These are phyloP conservation scores for Rhagoletis zephyria DNA, from an alignment of 1,140 invertebrate species.

Conservation along the genomic window DNA sequence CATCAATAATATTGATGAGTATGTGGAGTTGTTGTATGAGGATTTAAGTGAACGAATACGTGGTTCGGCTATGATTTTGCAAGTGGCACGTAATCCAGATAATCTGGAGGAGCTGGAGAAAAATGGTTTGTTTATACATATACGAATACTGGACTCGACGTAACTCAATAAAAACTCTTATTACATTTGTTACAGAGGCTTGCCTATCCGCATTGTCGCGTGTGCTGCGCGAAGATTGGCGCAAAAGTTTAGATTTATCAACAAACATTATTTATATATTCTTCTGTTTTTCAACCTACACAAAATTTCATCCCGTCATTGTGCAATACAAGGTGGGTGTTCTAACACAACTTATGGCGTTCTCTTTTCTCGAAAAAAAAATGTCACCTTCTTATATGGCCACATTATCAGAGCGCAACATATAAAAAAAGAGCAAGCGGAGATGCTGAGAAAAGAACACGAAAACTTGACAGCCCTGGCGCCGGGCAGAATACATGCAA, in stretches of 20 bases:
- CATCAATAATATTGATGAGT: constrained; percentile 90
- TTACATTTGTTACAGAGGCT: constrained; percentile 81
- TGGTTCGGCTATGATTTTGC: constrained; percentile 91
- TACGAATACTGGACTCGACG: neutral
- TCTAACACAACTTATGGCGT: too few species aligned
- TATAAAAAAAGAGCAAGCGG: too few species aligned
- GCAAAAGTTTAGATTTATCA: constrained; percentile 93
- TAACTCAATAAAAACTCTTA: constrained; percentile 41
- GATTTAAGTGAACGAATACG: constrained; percentile 93
- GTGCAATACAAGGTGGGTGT: constrained; percentile 86
- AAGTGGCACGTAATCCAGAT: constrained; percentile 91
- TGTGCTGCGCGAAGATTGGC: constrained; percentile 97
- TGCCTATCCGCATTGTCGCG: constrained; percentile 93
- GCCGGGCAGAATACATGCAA: too few species aligned
- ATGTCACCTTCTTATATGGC: too few species aligned
- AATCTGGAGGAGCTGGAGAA: constrained; percentile 93
- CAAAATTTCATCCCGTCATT: constrained; percentile 94
- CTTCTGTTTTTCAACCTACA: constrained; percentile 97
- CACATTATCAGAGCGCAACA: too few species aligned
- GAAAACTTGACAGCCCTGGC: too few species aligned
- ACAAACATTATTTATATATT: constrained; percentile 98
- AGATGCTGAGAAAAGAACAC: too few species aligned
- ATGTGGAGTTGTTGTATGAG: constrained; percentile 97
- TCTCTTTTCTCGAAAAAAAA: too few species aligned
- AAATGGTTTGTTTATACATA: constrained; percentile 82